Evolutionary conservation across 2,888 invertebrate species (phyloP).

Genomic region (Incurvaria masculella): DNA sequence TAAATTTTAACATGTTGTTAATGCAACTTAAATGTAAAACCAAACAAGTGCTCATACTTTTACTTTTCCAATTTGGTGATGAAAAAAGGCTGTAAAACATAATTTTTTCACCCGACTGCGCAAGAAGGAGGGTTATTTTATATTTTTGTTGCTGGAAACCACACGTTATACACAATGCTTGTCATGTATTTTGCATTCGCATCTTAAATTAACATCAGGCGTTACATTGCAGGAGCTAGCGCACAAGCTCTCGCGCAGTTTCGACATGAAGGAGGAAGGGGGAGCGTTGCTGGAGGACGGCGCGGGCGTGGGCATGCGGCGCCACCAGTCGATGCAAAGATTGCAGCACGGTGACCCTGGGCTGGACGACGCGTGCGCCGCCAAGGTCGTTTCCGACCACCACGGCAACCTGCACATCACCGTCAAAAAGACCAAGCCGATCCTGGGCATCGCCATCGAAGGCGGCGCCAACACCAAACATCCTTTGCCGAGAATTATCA

Average conservation of each 20-base stretch:
- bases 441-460: slow-evolving; percentile 95
- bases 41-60: too few relatives aligned
- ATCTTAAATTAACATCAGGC: too few relatives aligned
- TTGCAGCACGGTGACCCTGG: slow-evolving; percentile 58
- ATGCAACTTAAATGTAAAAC: too few relatives aligned
- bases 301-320: slow-evolving; percentile 55
- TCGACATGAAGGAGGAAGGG: slow-evolving; percentile 85
- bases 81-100: too few relatives aligned
- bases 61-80: too few relatives aligned
- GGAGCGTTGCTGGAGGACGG: slow-evolving; percentile 66
- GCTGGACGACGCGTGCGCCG: slow-evolving; percentile 48
- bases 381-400: slow-evolving; percentile 77
- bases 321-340: slow-evolving; percentile 77
- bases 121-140: too few relatives aligned
- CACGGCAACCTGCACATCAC: slow-evolving; percentile 86
- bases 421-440: slow-evolving; percentile 91
- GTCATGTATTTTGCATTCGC: too few relatives aligned
- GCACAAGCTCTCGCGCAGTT: slow-evolving; percentile 82
- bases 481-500: slow-evolving; percentile 91
- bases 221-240: slow-evolving; percentile 72
- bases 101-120: too few relatives aligned
- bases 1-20: too few relatives aligned
- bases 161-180: too few relatives aligned
- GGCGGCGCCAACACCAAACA: slow-evolving; percentile 96
- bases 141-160: too few relatives aligned